Conservation (phyloP, 2,113 vertebrate genomes). For the Procavia capensis region DNA sequence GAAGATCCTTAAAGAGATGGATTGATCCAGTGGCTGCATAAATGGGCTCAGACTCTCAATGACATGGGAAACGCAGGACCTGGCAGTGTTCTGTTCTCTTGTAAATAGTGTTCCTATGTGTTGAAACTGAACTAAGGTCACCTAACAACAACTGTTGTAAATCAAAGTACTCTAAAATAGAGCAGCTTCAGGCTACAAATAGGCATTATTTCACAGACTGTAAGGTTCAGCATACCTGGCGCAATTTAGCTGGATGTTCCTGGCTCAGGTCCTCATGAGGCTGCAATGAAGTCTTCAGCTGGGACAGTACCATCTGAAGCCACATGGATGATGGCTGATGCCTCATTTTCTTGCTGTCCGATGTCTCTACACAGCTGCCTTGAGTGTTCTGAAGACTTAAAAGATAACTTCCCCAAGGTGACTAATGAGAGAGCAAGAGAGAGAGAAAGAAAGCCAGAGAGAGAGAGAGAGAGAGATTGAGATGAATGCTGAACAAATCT, state of each 20-base stretch:
- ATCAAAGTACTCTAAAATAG: neutral
- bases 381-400: neutral
- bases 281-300: neutral
- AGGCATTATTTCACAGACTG: neutral
- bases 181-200: neutral
- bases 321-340: no score
- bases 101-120: no score
- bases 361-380: neutral
- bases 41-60: no score
- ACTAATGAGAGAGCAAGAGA: neutral
- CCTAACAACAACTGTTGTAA: neutral
- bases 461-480: neutral
- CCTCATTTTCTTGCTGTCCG: neutral
- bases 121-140: no score
- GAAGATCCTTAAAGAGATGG: no score
- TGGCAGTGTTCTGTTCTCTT: no score
- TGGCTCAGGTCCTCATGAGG: neutral
- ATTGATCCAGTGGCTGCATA: no score
- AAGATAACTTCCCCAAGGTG: neutral
- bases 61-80: no score
- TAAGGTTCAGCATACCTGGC: neutral
- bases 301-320: rapidly evolving
- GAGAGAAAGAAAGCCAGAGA: neutral
- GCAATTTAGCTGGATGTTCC: neutral
- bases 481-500: neutral